phyloP scores from a whole-genome alignment of 1,140 invertebrate species.

The Pachypeltis micranthus region DNA sequence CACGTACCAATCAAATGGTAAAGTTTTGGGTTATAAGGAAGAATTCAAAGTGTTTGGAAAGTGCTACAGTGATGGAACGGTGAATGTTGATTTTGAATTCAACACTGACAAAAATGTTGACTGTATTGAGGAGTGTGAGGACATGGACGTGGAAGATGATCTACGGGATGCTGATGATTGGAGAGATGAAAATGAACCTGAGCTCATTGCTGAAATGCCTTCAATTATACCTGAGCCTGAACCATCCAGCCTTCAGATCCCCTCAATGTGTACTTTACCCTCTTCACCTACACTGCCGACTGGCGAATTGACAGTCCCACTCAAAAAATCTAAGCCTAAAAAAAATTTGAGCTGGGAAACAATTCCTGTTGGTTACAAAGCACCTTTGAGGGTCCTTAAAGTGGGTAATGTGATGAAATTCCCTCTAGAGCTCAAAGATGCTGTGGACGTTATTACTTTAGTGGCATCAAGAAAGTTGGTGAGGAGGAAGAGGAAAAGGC shows the following conservation, averaged over 20 bases:
- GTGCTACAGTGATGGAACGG: background rate
- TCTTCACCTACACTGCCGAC: background rate
- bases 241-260: background rate
- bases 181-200: background rate
- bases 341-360: background rate
- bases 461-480: background rate
- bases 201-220: background rate
- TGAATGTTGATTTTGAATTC: constrained; percentile 10
- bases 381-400: background rate
- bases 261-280: background rate
- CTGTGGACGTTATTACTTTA: too few species aligned
- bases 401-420: too few species aligned
- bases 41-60: constrained; percentile 14
- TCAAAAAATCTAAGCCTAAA: background rate
- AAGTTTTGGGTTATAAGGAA: constrained; percentile 13
- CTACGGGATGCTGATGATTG: background rate
- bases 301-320: background rate
- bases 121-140: background rate
- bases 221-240: background rate
- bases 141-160: background rate
- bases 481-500: background rate
- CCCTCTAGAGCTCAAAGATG: too few species aligned
- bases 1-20: background rate
- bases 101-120: background rate
- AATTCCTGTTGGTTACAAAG: background rate